Evolutionary conservation across 2,888 invertebrate species (phyloP).

Genomic region (Thumatha senex): DNA sequence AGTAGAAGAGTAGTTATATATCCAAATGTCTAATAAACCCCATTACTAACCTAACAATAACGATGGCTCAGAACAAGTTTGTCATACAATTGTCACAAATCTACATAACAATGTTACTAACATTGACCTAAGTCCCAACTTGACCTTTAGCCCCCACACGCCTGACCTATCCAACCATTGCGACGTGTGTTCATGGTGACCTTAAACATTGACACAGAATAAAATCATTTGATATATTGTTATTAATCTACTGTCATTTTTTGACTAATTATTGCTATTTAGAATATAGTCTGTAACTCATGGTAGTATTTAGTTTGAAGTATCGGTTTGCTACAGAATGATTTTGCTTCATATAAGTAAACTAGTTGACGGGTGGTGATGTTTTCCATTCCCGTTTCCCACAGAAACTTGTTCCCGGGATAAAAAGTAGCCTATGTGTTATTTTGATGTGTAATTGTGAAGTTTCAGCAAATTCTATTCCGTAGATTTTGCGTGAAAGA

Average conservation of each 20-base stretch:
- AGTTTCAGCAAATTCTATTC: too few relatives aligned
- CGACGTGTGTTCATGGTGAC: constrained; percentile 62
- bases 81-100: constrained; percentile 53
- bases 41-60: constrained; percentile 11
- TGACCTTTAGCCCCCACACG: constrained; percentile 59
- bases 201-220: constrained; percentile 39
- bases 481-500: too few relatives aligned
- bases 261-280: constrained; percentile 7
- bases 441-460: too few relatives aligned
- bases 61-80: constrained; percentile 48
- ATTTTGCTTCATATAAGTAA: not conserved
- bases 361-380: too few relatives aligned
- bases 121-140: constrained; percentile 63
- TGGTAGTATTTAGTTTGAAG: constrained; percentile 1
- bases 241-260: constrained; percentile 4
- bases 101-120: constrained; percentile 73
- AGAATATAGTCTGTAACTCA: constrained; percentile 27
- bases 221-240: constrained; percentile 4
- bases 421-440: too few relatives aligned
- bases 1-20: too few relatives aligned
- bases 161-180: constrained; percentile 66
- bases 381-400: too few relatives aligned
- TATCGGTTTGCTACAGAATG: not conserved
- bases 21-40: not conserved
- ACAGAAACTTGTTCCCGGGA: too few relatives aligned